Percentiles rank a stretch among this genome's conserved stretches.
Conservation (phyloP, 1,140 invertebrate genomes). For the Radopholus similis region DNA sequence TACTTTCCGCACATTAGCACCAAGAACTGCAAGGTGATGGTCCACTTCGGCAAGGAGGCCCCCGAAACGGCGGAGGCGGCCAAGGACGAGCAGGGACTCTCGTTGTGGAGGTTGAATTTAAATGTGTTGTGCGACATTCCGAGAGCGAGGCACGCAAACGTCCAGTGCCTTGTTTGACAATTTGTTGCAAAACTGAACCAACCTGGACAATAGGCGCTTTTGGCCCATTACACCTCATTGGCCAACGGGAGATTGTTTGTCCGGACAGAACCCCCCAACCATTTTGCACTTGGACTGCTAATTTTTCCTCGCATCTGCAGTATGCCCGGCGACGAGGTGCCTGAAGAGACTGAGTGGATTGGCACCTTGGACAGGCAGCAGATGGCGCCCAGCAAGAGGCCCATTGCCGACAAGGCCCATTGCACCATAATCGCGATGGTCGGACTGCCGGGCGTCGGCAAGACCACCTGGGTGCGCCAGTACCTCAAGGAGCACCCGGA, state of each 20-base stretch:
- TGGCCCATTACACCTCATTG: background rate
- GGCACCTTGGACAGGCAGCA: constrained; percentile 16
- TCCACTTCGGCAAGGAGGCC: constrained; percentile 52
- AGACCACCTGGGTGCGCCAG: constrained; percentile 51
- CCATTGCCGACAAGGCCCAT: constrained; percentile 26
- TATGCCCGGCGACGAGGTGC: constrained; percentile 13
- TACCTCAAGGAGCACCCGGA: constrained; percentile 55
- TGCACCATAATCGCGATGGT: constrained; percentile 58
- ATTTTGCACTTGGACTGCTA: too few relatives aligned
- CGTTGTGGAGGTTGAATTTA: background rate
- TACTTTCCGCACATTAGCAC: constrained; percentile 54
- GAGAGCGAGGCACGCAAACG: background rate
- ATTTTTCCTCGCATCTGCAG: background rate
- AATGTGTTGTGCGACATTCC: background rate
- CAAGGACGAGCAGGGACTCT: background rate
- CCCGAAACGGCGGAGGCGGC: constrained; percentile 22
- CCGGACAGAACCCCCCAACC: too few relatives aligned
- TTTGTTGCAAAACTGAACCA: too few relatives aligned
- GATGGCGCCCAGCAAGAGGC: constrained; percentile 20
- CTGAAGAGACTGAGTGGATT: constrained; percentile 18
- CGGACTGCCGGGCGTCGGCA: constrained; percentile 41
- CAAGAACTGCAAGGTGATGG: constrained; percentile 54
- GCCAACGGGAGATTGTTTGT: background rate
- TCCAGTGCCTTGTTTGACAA: background rate
- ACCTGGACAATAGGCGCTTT: too few relatives aligned